Conservation (phyloP, 2,113 vertebrate species). For the Phalacrocorax brasilianus region DNA sequence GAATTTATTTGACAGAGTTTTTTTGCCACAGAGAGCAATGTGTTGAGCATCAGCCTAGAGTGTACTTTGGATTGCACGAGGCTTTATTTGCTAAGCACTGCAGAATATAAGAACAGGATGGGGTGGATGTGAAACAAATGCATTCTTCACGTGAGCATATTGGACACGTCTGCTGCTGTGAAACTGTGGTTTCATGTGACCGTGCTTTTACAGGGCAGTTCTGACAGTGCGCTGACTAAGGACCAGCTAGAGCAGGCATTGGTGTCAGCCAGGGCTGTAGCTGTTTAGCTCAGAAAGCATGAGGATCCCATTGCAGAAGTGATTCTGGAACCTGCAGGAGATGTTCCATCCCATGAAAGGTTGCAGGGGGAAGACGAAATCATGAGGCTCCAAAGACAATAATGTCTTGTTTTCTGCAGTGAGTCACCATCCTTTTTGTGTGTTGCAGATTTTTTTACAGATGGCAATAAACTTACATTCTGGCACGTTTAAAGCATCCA, state of each 20-base stretch:
- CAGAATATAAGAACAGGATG: background rate
- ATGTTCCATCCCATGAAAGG: background rate
- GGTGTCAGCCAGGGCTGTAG: background rate
- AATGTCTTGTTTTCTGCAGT: background rate
- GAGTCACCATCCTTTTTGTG: background rate
- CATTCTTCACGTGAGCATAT: background rate
- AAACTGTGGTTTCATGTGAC: constrained; percentile 23
- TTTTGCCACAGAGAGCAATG: constrained; percentile 14
- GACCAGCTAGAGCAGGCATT: background rate
- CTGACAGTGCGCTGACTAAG: background rate
- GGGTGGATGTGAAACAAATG: background rate
- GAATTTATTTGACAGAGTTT: constrained; percentile 62
- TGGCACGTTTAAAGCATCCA: background rate
- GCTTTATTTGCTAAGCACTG: background rate
- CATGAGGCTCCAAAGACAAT: background rate
- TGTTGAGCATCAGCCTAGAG: background rate
- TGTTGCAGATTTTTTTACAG: background rate
- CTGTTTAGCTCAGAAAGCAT: background rate
- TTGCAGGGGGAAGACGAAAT: background rate
- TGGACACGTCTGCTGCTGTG: background rate
- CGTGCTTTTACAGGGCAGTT: constrained; percentile 24
- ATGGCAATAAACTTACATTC: background rate
- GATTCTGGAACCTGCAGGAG: background rate
- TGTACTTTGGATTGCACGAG: background rate
- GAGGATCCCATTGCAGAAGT: background rate